Conservation (phyloP, 2,797 vertebrate species). For the Smutsia gigantea region DNA sequence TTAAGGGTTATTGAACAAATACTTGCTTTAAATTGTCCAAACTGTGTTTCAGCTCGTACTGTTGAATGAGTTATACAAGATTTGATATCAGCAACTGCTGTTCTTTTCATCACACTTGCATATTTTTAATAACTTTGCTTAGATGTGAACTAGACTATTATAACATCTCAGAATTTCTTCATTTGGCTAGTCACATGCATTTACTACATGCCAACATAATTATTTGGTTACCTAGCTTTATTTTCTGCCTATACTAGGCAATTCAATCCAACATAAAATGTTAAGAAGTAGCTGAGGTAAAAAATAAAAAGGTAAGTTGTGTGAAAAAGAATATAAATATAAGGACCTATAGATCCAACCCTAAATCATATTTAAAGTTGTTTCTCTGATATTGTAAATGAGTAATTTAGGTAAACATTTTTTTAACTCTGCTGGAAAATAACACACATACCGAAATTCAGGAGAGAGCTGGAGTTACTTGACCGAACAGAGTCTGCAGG, state of each 20-base stretch:
- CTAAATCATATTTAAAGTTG: conserved; percentile 39
- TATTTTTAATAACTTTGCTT: conserved; percentile 49
- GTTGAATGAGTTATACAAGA: neutral
- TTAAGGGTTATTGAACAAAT: neutral
- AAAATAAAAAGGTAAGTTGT: conserved; percentile 41
- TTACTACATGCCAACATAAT: neutral
- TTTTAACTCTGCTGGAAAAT: conserved; percentile 13
- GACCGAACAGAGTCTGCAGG: conserved; percentile 76
- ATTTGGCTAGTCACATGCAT: conserved; percentile 7
- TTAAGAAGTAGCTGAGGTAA: conserved; percentile 23
- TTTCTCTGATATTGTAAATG: neutral
- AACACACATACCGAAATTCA: conserved; percentile 87
- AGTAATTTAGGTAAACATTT: neutral
- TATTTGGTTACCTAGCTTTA: conserved; percentile 27
- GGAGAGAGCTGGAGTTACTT: conserved; percentile 77
- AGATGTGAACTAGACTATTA: neutral
- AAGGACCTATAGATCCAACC: neutral
- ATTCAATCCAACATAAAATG: neutral
- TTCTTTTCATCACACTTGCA: neutral
- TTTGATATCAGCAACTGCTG: neutral
- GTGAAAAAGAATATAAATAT: conserved; percentile 34
- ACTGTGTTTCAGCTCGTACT: conserved; percentile 11
- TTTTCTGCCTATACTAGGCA: neutral
- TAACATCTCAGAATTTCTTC: conserved; percentile 1
- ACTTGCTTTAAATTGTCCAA: conserved; percentile 4